Conservation (phyloP, 2,888 invertebrate species). For the Amaurobius ferox region DNA sequence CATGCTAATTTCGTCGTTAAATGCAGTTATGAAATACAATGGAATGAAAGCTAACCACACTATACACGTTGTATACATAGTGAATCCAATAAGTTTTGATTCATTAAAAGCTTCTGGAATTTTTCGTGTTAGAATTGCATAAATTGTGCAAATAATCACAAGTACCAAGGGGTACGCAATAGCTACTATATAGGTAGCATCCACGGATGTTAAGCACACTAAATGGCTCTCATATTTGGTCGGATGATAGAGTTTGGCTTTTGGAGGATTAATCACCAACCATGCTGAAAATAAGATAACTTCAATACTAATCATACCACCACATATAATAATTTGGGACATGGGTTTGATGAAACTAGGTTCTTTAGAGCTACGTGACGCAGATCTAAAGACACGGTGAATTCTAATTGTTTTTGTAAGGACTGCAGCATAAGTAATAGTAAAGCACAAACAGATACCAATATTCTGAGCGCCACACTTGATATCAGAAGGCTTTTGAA, state of each 20-base stretch:
- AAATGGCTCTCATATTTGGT: constrained; percentile 94
- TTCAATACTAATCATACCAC: constrained; percentile 77
- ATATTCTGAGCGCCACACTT: constrained; percentile 78
- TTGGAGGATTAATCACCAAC: constrained; percentile 93
- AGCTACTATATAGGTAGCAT: constrained; percentile 83
- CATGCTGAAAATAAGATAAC: constrained; percentile 90
- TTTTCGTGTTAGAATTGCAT: constrained; percentile 78
- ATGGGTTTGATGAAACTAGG: constrained; percentile 79
- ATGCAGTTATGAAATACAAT: constrained; percentile 82
- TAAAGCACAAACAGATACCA: constrained; percentile 78
- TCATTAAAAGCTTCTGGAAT: constrained; percentile 80
- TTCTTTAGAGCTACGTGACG: constrained; percentile 78
- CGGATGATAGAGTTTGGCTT: constrained; percentile 92
- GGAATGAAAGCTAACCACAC: constrained; percentile 79
- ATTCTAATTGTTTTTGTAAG: constrained; percentile 78
- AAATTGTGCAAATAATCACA: constrained; percentile 83
- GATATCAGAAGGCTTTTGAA: constrained; percentile 77
- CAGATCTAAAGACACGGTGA: constrained; percentile 75
- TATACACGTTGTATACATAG: constrained; percentile 95
- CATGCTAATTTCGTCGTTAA: constrained; percentile 86
- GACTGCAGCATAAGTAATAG: constrained; percentile 78
- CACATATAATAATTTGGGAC: constrained; percentile 79
- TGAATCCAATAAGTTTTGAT: constrained; percentile 80
- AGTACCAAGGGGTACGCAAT: constrained; percentile 93
- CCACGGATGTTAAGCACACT: constrained; percentile 91